A percentile compares a stretch with the other conserved stretches of the same genome.
Evolutionary conservation across 2,797 vertebrate species (phyloP).

Genomic region (Labroides dimidiatus): DNA sequence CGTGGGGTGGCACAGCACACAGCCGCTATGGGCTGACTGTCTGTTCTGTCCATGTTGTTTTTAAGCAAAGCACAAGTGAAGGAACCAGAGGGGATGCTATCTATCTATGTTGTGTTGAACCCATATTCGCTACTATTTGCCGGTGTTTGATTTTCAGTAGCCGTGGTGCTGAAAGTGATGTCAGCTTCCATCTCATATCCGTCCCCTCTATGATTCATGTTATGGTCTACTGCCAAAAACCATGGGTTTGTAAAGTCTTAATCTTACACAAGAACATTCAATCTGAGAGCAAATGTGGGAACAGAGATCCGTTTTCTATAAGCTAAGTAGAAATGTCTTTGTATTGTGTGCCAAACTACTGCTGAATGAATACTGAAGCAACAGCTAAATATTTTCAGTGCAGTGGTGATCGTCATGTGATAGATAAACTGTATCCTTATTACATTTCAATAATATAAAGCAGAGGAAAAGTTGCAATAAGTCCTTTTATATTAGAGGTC

Average conservation of each 20-base stretch:
- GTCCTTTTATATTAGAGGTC: conserved; percentile 51
- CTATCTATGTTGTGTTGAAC: conserved; percentile 54
- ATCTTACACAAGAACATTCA: not conserved
- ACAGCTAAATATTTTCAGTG: conserved; percentile 11
- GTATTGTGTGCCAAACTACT: conserved; percentile 19
- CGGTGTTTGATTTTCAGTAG: conserved; percentile 41
- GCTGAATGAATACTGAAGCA: conserved; percentile 14
- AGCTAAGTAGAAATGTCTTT: conserved; percentile 3
- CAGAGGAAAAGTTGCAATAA: conserved; percentile 66
- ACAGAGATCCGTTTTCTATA: conserved; percentile 1
- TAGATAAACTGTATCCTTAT: conserved; percentile 36
- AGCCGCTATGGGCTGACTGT: conserved; percentile 20
- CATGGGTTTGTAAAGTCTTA: not conserved
- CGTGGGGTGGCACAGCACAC: conserved; percentile 17
- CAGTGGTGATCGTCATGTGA: conserved; percentile 42
- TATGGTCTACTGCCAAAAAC: conserved; percentile 20
- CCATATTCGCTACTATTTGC: conserved; percentile 40
- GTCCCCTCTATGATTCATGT: conserved; percentile 4
- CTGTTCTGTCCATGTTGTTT: conserved; percentile 44
- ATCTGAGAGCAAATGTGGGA: not conserved
- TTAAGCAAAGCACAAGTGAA: conserved; percentile 13
- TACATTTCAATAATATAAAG: conserved; percentile 30
- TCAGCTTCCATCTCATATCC: conserved; percentile 27
- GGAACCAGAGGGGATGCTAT: conserved; percentile 22
- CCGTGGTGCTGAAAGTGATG: conserved; percentile 30